Evolutionary conservation across 2,113 vertebrate genomes (phyloP).

Genomic region (Festucalex cinctus): DNA sequence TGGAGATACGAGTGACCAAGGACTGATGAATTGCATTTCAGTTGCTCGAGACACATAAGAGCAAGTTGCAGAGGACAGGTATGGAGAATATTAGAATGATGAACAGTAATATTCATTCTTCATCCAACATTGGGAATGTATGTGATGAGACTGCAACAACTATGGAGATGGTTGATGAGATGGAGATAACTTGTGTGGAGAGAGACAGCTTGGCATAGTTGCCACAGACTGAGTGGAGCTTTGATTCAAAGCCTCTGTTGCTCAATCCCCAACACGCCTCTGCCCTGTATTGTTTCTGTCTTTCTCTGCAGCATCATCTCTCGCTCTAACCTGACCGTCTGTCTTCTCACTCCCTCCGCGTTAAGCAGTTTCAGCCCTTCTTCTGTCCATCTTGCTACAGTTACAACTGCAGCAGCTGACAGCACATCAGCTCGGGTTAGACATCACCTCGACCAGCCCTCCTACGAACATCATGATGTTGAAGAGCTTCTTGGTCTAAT

Average conservation of each 20-base stretch:
- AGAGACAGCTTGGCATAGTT: conserved; percentile 28
- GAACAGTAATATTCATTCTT: conserved; percentile 28
- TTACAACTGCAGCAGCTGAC: conserved; percentile 46
- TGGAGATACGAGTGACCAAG: conserved; percentile 1
- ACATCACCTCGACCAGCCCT: conserved; percentile 26
- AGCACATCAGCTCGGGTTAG: conserved; percentile 44
- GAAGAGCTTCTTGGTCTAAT: conserved; percentile 22
- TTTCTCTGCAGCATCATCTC: conserved; percentile 6
- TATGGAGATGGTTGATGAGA: conserved; percentile 38
- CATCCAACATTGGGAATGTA: conserved; percentile 30
- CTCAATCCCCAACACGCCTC: neutral
- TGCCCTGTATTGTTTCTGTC: conserved; percentile 10
- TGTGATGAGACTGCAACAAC: conserved; percentile 19
- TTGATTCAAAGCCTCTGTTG: conserved; percentile 6
- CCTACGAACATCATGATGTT: conserved; percentile 43
- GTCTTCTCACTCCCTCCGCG: conserved; percentile 10
- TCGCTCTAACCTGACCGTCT: conserved; percentile 16
- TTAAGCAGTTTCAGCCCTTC: conserved; percentile 31
- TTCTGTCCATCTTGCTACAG: conserved; percentile 25
- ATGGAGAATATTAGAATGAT: conserved; percentile 12
- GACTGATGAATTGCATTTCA: conserved; percentile 12
- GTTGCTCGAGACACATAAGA: conserved; percentile 2
- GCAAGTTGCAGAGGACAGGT: neutral
- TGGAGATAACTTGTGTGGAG: conserved; percentile 43
- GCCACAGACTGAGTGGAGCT: conserved; percentile 13